Conservation (phyloP, 1,140 invertebrate species). For the Thaumatotibia leucotreta region DNA sequence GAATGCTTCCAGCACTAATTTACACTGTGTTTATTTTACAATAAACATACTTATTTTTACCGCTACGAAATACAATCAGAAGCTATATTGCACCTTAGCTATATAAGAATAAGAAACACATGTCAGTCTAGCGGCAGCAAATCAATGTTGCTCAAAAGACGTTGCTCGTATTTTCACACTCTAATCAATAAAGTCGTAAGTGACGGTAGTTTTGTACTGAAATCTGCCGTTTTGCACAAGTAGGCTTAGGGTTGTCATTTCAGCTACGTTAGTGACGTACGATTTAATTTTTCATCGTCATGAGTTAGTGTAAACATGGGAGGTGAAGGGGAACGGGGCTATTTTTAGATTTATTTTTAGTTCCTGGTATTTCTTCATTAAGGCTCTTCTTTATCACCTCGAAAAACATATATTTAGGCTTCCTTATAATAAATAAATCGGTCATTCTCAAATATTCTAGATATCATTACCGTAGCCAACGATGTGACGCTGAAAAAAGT, state of each 20-base stretch:
- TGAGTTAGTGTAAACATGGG: slow-evolving; percentile 52
- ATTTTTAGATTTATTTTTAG: slow-evolving; percentile 36
- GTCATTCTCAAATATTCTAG: no score
- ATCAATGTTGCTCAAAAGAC: not conserved
- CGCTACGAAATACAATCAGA: not conserved
- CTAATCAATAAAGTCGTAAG: not conserved
- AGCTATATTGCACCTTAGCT: not conserved
- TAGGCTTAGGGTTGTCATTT: slow-evolving; percentile 57
- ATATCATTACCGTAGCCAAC: no score
- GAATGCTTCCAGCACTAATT: slow-evolving; percentile 62
- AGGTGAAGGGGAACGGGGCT: slow-evolving; percentile 28
- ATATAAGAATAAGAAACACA: not conserved
- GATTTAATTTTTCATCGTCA: slow-evolving; percentile 70
- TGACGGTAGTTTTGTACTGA: not conserved
- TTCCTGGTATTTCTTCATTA: slow-evolving; percentile 20
- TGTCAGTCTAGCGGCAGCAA: not conserved
- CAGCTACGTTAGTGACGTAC: slow-evolving; percentile 46
- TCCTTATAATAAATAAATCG: no score
- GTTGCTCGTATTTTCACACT: not conserved
- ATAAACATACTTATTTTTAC: slow-evolving; percentile 29
- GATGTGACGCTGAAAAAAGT: no score
- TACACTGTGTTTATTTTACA: slow-evolving; percentile 69
- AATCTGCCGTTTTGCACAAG: not conserved
- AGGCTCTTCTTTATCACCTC: no score
- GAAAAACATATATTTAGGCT: no score